Evolutionary conservation across 1,140 invertebrate species (phyloP).

Genomic region (Sarcophaga bullata): DNA sequence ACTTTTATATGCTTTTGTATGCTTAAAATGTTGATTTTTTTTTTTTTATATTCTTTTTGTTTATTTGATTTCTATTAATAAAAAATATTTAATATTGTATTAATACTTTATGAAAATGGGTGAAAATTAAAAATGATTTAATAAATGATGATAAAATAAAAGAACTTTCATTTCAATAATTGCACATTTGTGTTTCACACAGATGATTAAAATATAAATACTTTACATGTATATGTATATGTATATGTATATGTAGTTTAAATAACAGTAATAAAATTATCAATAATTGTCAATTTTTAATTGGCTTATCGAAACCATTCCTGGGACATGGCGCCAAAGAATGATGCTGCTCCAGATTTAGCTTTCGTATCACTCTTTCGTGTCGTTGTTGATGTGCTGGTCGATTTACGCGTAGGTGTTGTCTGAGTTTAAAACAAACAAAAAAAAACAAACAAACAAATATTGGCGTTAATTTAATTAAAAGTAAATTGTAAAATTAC

Average conservation of each 20-base stretch:
- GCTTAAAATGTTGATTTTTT: not conserved
- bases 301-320: constrained; percentile 74
- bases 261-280: constrained; percentile 3
- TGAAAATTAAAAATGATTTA: not conserved
- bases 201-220: not conserved
- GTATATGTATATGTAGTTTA: not conserved
- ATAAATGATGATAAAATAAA: not conserved
- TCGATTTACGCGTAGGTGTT: constrained; percentile 53
- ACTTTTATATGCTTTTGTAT: not conserved
- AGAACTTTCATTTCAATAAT: constrained; percentile 1
- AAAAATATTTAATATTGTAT: constrained; percentile 7
- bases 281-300: not conserved
- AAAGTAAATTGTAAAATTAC: too few relatives aligned
- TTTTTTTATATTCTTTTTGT: not conserved
- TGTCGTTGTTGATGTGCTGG: constrained; percentile 45
- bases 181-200: not conserved
- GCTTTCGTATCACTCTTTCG: constrained; percentile 57
- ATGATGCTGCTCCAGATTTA: constrained; percentile 73
- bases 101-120: not conserved
- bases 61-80: not conserved
- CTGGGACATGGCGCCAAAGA: constrained; percentile 81
- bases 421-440: constrained; percentile 1
- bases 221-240: not conserved
- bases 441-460: not conserved
- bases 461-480: not conserved